Conservation (phyloP, 1,140 invertebrate genomes). For the Schlechtendalia chinensis region DNA sequence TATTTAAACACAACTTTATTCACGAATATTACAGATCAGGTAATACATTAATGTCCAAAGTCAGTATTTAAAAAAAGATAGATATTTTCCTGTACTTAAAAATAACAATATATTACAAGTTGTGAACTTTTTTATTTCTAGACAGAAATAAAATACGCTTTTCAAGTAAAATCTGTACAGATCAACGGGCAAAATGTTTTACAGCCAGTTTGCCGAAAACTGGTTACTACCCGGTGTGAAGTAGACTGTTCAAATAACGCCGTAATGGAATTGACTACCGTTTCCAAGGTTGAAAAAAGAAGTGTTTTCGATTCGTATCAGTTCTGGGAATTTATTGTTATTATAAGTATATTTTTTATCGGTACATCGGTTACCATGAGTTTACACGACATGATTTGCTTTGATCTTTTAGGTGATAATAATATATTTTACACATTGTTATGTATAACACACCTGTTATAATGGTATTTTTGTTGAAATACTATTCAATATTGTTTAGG, state of each 20-base stretch:
- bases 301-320: neutral
- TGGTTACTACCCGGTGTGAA: neutral
- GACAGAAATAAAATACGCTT: neutral
- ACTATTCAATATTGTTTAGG: conserved; percentile 56
- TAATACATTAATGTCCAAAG: neutral
- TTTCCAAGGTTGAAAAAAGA: neutral
- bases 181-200: neutral
- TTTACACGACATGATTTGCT: conserved; percentile 15
- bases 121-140: neutral
- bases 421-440: neutral
- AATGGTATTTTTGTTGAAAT: neutral
- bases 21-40: neutral
- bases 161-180: neutral
- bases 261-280: neutral
- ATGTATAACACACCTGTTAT: neutral
- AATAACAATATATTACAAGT: too few relatives aligned
- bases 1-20: neutral
- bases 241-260: neutral
- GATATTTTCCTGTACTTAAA: too few relatives aligned
- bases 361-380: neutral
- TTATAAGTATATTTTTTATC: conserved; percentile 2
- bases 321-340: neutral
- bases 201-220: neutral
- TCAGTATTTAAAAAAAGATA: too few relatives aligned
- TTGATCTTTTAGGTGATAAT: conserved; percentile 26